These are phyloP conservation scores for Ochropleura plecta DNA, from an alignment of 2,888 invertebrate genomes.

Conservation along the genomic window DNA sequence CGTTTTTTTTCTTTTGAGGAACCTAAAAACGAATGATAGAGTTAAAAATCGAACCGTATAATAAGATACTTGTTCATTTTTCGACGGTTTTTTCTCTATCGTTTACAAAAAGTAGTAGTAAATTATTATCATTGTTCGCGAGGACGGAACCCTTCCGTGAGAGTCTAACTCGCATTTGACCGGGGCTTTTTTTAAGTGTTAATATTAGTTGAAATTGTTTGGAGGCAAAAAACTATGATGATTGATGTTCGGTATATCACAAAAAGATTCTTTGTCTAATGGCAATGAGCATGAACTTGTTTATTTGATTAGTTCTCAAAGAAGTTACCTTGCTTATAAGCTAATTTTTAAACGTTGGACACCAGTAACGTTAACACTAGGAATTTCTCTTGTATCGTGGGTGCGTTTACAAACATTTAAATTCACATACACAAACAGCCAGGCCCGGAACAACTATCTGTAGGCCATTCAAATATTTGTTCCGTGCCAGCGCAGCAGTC, in stretches of 20 bases:
- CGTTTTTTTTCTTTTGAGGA: too few relatives aligned
- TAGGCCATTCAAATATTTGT: too few relatives aligned
- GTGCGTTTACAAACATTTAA: too few relatives aligned
- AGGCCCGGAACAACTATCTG: too few relatives aligned
- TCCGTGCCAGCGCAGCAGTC: too few relatives aligned
- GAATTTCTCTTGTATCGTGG: too few relatives aligned
- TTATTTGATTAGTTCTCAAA: constrained; percentile 7
- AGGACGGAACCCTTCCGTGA: not conserved
- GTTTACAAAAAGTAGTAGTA: not conserved
- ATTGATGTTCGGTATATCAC: constrained; percentile 17
- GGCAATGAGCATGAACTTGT: not conserved
- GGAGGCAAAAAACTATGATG: constrained; percentile 5
- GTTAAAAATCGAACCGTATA: not conserved
- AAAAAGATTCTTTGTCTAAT: constrained; percentile 18
- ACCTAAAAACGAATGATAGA: not conserved
- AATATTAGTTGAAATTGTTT: constrained; percentile 15
- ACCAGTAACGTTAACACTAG: too few relatives aligned
- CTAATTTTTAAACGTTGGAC: too few relatives aligned
- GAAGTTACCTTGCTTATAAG: not conserved
- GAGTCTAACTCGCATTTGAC: not conserved
- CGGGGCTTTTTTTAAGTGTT: constrained; percentile 29
- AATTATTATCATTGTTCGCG: not conserved
- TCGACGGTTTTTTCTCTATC: not conserved
- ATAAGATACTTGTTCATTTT: not conserved
- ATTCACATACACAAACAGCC: too few relatives aligned